A percentile compares a stretch with the other conserved stretches of the same genome.
phyloP scores from a whole-genome alignment of 2,113 vertebrate genomes.

The Proteles cristata region DNA sequence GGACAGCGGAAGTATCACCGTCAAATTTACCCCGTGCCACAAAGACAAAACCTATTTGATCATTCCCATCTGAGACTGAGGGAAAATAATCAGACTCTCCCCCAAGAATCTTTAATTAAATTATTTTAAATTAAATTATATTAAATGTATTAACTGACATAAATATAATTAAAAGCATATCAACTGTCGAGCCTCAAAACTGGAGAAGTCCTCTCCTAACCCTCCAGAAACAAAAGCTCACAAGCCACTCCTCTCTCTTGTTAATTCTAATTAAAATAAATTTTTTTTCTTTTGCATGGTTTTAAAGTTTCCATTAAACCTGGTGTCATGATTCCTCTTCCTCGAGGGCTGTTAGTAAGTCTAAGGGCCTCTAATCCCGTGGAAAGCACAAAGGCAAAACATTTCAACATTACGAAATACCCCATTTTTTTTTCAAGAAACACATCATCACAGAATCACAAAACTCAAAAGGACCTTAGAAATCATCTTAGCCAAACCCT shows the following conservation, averaged over 20 bases:
- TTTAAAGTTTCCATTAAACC: conserved; percentile 48
- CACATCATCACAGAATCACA: background rate
- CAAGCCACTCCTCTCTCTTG: background rate
- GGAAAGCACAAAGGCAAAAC: background rate
- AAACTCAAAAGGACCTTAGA: conserved; percentile 11
- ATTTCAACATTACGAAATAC: conserved; percentile 34
- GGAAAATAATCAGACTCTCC: background rate
- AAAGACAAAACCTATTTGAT: background rate
- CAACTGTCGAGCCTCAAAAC: background rate
- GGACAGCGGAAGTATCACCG: background rate
- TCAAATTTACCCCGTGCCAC: background rate
- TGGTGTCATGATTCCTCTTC: background rate
- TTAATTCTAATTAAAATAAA: background rate
- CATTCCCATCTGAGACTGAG: background rate
- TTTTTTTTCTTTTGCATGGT: background rate
- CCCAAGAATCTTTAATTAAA: background rate
- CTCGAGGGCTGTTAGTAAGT: background rate
- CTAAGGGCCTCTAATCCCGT: background rate
- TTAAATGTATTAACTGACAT: background rate
- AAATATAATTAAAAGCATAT: conserved; percentile 61
- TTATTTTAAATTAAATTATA: conserved; percentile 48
- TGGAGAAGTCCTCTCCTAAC: background rate
- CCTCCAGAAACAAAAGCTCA: conserved; percentile 23
- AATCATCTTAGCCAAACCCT: conserved; percentile 32
- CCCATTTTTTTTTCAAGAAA: conserved; percentile 13